Base-by-base conservation (phyloP, 2,113 vertebrate genomes). In the Oncorhynchus mykiss region DNA sequence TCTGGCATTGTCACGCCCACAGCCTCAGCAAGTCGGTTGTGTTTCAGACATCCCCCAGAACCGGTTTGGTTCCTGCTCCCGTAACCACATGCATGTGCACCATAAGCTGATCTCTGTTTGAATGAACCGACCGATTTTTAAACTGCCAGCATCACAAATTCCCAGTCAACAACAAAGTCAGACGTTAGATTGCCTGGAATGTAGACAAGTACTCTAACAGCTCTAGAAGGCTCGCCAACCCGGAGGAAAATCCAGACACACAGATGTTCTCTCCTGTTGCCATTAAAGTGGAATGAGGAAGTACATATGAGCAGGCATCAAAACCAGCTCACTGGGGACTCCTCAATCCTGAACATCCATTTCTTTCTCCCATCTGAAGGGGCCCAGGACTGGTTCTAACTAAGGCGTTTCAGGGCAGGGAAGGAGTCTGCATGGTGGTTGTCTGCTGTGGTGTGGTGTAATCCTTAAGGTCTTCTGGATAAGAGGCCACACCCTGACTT, bases 41-140 rank as follows among this genome's bases (percentile, higher is more conserved):
- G 24, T 54, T 75, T 13, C 20, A 78, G 59, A 60, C 68, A 71
- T 65, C 54, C 24, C 45, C 65, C 45, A 48, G 64, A 79, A 60
- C 80, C 75, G 72, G 80, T 85, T 79, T 71, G 29, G 22, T 66
- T 45, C 45, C 49, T 71, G 74, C 68, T 68, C 45, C 24, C 27
- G 34, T 39, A n/a, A 49, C 54, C 5, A 5, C 65, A 75, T 75
- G 54, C 51, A 20, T 74, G 27, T 60, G 29, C 2, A 60, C 31
- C 29, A 51, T 60, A 67, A 18, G 39, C 25, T 67, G 45, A 67
- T 45, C 64, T 20, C 12, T 67, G 73, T 67, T 70, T 67, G 2
- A n/a, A n/a, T 34, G 34, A 49, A 57, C 2, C 4, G 13, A 24
- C 25, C 54, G 11, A 69, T 48, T 3, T 27, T 27, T 20, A 24